phyloP scores from a whole-genome alignment of 2,797 vertebrate species.

The Syncerus caffer region DNA sequence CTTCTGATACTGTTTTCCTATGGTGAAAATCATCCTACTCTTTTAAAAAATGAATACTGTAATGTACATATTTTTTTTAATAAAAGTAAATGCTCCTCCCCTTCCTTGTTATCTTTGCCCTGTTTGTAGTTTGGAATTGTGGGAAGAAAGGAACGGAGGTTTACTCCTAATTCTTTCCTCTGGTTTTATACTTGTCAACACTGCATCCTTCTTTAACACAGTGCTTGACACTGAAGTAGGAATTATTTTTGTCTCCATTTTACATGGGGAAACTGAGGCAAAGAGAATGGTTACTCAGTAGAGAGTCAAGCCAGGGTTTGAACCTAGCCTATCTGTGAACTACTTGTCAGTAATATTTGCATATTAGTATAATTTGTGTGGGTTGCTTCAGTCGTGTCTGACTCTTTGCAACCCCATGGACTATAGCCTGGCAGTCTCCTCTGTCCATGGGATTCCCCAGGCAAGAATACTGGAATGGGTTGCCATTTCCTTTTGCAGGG shows the following conservation, averaged over 20 bases:
- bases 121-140: conserved; percentile 17
- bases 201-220: background rate
- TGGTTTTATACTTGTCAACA: background rate
- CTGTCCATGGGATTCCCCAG: background rate
- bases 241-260: background rate
- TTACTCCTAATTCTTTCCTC: background rate
- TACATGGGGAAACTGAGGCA: background rate
- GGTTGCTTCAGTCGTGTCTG: background rate
- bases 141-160: background rate
- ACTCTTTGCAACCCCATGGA: background rate
- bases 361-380: background rate
- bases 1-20: background rate
- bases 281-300: background rate
- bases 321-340: background rate
- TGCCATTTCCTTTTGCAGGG: background rate
- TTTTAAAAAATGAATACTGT: background rate
- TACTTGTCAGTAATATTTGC: background rate
- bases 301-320: background rate
- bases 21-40: background rate
- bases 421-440: background rate
- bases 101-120: background rate
- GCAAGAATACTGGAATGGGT: background rate
- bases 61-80: background rate
- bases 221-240: background rate
- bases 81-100: background rate